Evolutionary conservation across 1,140 invertebrate genomes (phyloP), one percentile per base, ranked within the genome.

Genomic region (Diploscapter pachys): DNA sequence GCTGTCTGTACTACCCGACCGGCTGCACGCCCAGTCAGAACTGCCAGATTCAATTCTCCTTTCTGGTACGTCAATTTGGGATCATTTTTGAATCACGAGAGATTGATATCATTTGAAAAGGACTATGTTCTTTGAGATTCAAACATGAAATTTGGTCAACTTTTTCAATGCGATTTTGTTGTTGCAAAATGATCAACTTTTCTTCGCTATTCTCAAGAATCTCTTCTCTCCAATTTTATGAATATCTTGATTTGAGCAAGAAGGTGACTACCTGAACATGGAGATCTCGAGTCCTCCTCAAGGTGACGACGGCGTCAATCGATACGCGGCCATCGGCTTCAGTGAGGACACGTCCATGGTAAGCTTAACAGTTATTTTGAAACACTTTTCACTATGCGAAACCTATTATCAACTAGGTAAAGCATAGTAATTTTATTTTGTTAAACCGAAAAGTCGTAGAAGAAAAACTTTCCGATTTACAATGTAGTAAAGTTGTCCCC

Each of bases 1-100:
- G 66, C 9, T 68, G 66, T 54, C 66, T 68, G 6, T 68, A 55
- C 66, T 68, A 52, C 48, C 66, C 66, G 48, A 48, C 48, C 51
- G 66, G 52, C 51, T 68, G 66, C 51, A 51, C 11, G 5, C 66
- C 66, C 66, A 52, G 2, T 52, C 66, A 50, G 66, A 68, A 68
- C 51, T 68, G 66, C 57, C n/a, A 9, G 9, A 68, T 68, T 55
- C 50, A n/a, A 11, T 68, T 68, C 48, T 52, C 48, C 51, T 68
- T 55, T 52, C 6, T 68, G 66, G 66, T 68, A 5, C 13, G 66
- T 54, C 6, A n/a, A 13, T 53, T 11, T 31, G 31, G 31, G 1
- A 31, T 31, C 31, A 31, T 31, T 31, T 31, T 31, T 31, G 31
- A 31, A 31, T 31, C 31, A 31, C 31, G 31, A 31, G 52, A 68